Conservation (phyloP, 2,888 invertebrate genomes). For the Amblyjoppa fuscipennis region DNA sequence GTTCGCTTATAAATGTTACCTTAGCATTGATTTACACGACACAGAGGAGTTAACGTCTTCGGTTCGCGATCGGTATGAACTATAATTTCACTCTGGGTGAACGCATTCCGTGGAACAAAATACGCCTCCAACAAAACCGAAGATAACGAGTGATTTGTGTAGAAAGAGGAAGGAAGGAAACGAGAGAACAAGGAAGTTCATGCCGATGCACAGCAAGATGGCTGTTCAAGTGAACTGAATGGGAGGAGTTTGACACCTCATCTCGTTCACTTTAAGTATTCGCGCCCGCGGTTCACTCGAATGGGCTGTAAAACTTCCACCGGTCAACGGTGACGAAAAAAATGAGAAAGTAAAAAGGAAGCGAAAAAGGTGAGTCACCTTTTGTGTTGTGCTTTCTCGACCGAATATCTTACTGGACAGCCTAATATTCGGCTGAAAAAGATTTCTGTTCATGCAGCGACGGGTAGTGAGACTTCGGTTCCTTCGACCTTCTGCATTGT, state of each 20-base stretch:
- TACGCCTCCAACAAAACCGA: slow-evolving; percentile 16
- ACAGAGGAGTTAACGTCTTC: not conserved
- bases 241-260: slow-evolving; percentile 5
- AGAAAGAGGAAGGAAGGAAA: slow-evolving; percentile 7
- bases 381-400: not conserved
- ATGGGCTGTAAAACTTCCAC: slow-evolving; percentile 1
- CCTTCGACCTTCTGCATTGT: not conserved
- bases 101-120: slow-evolving; percentile 11
- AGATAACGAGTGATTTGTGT: slow-evolving; percentile 32
- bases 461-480: not conserved
- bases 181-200: not conserved
- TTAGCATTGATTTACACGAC: slow-evolving; percentile 72
- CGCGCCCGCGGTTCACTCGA: not conserved
- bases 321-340: not conserved
- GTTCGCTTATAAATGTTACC: slow-evolving; percentile 1
- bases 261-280: not conserved
- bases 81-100: slow-evolving; percentile 61
- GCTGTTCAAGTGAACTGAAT: not conserved
- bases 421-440: not conserved
- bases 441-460: not conserved
- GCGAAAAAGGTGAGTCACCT: not conserved
- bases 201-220: not conserved
- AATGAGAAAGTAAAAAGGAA: not conserved
- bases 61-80: slow-evolving; percentile 21
- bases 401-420: not conserved